Evolutionary conservation across 2,113 vertebrate genomes (phyloP), one percentile per base, ranked within the genome.

Genomic region (Sorex araneus): DNA sequence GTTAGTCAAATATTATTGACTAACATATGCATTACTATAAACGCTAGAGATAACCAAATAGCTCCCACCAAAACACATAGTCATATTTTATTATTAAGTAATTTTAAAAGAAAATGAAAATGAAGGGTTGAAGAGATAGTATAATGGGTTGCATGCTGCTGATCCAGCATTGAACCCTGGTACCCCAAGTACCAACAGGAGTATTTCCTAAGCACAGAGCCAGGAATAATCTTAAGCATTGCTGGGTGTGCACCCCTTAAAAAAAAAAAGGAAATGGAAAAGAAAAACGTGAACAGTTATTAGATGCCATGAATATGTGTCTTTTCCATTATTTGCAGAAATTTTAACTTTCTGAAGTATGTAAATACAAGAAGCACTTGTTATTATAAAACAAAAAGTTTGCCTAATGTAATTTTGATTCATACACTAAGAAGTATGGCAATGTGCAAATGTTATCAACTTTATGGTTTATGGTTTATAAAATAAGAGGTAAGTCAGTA

Each of bases 1-100:
- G 80, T 27, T 18, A 84, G n/a, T n/a, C n/a, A 90, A 95, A 84
- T 75, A 69, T 25, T 54, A 36, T 82, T 96, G 16, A 74, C 69
- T 69, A 74, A 79, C 77, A 74, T 85, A 81, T 11, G 15, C 21
- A 60, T 70, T 43, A n/a, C 25, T 66, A 30, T 8, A 79, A n/a
- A 87, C 3, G 75, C 74, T 67, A 34, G 16, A 74, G 21, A 86
- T 93, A 83, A 12, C 70, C 10, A 73, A 40, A 40, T 40, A 40
- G 45, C 21, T 70, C 23, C 13, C 21, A 84, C 9, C 21, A 80
- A 89, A 91, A 86, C 23, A 45, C 6, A 23, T 71, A 54, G 75
- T 27, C 34, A 12, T 43, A n/a, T 73, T 60, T 86, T 92, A 43
- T 92, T 84, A 4, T 7, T 40, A 92, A 70, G 54, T 63, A 60